A percentile compares a stretch with the other conserved stretches of the same genome.
Conservation (phyloP, 2,888 invertebrate genomes). For the Cyclophora albipunctata region DNA sequence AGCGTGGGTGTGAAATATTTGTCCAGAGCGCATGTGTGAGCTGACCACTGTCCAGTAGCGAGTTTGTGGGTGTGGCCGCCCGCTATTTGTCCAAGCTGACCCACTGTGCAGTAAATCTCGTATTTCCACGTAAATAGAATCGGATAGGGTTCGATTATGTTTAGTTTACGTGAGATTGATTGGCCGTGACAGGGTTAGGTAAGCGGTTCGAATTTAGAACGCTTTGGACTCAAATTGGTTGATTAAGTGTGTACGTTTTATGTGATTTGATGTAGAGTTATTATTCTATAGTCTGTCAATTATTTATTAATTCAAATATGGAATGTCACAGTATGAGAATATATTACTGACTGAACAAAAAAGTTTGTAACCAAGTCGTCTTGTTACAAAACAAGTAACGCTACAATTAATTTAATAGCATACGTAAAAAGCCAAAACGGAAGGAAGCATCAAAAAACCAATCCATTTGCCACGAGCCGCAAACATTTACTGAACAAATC, state of each 20-base stretch:
- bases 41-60: constrained; percentile 63
- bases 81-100: constrained; percentile 28
- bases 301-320: no score
- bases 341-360: no score
- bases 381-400: no score
- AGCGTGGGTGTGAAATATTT: constrained; percentile 48
- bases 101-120: constrained; percentile 23
- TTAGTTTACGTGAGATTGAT: constrained; percentile 21
- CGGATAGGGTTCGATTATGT: constrained; percentile 49
- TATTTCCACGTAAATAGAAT: constrained; percentile 38
- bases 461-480: constrained; percentile 66
- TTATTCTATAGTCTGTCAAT: no score
- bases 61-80: constrained; percentile 54
- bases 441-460: constrained; percentile 41
- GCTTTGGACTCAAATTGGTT: no score
- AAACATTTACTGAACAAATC: constrained; percentile 42
- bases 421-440: constrained; percentile 22
- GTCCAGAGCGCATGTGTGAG: constrained; percentile 58
- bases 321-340: no score
- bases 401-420: neutral
- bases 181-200: constrained; percentile 17
- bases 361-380: no score
- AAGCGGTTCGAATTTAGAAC: neutral
- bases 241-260: no score
- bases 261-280: no score